Percentiles rank a stretch among this genome's conserved stretches.
Conservation (phyloP, 2,113 vertebrate genomes). For the Bufo gargarizans region DNA sequence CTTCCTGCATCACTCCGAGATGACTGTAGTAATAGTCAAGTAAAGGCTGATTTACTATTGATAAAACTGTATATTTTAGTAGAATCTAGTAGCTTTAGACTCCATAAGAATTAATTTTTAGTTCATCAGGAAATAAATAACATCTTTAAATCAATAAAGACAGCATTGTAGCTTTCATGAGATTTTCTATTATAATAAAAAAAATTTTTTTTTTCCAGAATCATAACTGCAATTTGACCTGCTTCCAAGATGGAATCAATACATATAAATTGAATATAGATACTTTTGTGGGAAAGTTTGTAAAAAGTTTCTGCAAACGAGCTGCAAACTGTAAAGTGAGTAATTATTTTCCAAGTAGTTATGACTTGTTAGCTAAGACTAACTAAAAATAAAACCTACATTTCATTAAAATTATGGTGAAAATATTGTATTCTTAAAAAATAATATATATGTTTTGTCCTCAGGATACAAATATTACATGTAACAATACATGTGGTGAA, state of each 20-base stretch:
- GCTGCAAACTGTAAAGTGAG: not conserved
- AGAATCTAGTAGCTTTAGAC: too few species aligned
- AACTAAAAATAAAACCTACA: not conserved
- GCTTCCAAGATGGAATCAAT: not conserved
- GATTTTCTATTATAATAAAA: too few species aligned
- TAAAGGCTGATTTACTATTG: too few species aligned
- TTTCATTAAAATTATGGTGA: not conserved
- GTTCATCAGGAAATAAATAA: too few species aligned
- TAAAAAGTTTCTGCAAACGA: rapidly evolving
- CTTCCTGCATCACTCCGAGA: too few species aligned
- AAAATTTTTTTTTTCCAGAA: not conserved
- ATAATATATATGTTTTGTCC: not conserved
- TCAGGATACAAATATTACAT: not conserved
- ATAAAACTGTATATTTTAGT: too few species aligned
- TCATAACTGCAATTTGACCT: not conserved
- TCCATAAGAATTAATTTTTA: too few species aligned
- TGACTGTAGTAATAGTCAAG: too few species aligned
- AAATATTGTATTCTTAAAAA: not conserved
- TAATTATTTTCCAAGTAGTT: not conserved
- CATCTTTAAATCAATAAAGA: too few species aligned
- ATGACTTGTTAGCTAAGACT: too few species aligned
- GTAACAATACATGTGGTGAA: not conserved
- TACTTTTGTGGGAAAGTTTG: not conserved
- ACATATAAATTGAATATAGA: not conserved
- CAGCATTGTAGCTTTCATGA: too few species aligned